Percentiles rank a stretch among this genome's conserved stretches.
Conservation (phyloP, 1,140 invertebrate genomes). For the Bombyx mandarina region DNA sequence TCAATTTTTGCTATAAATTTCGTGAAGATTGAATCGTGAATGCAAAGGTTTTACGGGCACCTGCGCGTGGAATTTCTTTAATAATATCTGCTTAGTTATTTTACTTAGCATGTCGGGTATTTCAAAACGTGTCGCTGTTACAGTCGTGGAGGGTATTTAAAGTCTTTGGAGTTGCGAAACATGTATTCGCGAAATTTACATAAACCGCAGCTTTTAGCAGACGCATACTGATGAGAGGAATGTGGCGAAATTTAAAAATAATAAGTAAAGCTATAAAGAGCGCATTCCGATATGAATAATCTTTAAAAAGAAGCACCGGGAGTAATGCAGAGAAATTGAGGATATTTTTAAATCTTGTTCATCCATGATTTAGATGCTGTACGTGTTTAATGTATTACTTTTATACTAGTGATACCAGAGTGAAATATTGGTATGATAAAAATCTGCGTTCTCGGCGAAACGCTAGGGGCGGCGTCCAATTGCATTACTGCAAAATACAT, state of each 20-base stretch:
- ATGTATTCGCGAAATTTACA: constrained; percentile 45
- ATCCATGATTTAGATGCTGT: no score
- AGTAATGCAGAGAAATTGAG: no score
- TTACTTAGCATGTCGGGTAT: constrained; percentile 7
- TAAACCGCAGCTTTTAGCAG: constrained; percentile 45
- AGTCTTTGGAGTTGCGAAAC: constrained; percentile 20
- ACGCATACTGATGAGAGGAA: constrained; percentile 7
- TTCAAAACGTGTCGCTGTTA: no score
- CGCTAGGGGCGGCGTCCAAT: constrained; percentile 14
- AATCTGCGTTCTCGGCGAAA: neutral
- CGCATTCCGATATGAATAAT: no score
- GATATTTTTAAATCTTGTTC: no score
- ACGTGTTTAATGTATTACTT: no score
- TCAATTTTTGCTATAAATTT: constrained; percentile 33
- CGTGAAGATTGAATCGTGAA: constrained; percentile 10
- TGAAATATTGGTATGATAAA: neutral
- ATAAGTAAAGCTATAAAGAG: no score
- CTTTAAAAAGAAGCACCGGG: no score
- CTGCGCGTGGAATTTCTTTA: constrained; percentile 19
- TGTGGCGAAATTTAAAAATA: neutral
- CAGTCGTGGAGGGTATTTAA: no score
- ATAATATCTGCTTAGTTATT: constrained; percentile 13
- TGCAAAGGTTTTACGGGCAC: constrained; percentile 20
- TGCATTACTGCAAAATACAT: constrained; percentile 29
- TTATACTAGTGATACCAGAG: no score